Evolutionary conservation across 2,888 invertebrate species (phyloP).

Genomic region (Troides helena): DNA sequence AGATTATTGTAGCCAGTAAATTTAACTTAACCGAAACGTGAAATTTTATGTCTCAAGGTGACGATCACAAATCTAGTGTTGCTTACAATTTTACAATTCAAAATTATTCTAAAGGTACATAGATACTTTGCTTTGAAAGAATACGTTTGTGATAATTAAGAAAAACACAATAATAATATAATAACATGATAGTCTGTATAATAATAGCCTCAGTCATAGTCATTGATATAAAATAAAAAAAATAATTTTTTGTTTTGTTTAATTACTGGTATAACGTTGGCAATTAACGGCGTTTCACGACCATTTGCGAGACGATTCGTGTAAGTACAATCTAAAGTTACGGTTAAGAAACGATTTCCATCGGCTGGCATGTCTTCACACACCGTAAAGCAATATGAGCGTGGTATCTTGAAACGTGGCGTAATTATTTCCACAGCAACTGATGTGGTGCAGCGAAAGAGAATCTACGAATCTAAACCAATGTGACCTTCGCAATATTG

Average conservation of each 20-base stretch:
- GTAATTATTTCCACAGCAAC: constrained; percentile 24
- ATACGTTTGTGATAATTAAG: no score
- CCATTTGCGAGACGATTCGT: neutral
- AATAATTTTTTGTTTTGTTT: neutral
- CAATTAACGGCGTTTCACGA: constrained; percentile 1
- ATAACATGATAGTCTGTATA: no score
- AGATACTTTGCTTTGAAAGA: no score
- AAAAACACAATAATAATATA: no score
- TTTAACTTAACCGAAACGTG: constrained; percentile 2
- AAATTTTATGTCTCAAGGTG: constrained; percentile 2
- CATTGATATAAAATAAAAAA: no score
- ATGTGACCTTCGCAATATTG: constrained; percentile 7
- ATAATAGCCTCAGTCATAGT: no score
- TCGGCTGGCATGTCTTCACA: constrained; percentile 13
- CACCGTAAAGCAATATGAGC: constrained; percentile 19
- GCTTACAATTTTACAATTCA: constrained; percentile 1
- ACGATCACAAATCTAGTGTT: neutral
- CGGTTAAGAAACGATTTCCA: constrained; percentile 21
- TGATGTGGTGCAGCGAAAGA: constrained; percentile 3
- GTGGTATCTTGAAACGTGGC: constrained; percentile 13
- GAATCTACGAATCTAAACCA: constrained; percentile 1
- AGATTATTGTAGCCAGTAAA: neutral
- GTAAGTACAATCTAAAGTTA: constrained; percentile 12
- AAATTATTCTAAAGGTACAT: neutral
- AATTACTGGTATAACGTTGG: neutral